Conservation (phyloP, 2,888 invertebrate species). For the Chloroclystis v-ata region DNA sequence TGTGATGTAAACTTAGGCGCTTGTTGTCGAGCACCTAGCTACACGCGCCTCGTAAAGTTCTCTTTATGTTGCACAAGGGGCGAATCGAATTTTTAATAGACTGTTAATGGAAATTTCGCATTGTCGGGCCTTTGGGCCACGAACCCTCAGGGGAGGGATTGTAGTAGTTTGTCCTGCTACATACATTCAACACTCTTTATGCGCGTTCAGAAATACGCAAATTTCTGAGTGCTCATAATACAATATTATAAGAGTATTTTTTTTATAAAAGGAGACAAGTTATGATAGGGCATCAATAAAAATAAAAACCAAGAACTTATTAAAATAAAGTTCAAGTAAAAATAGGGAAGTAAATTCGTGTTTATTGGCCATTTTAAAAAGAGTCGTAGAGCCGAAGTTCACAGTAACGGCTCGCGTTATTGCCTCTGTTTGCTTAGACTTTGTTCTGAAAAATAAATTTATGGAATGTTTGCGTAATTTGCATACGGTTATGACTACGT, state of each 20-base stretch:
- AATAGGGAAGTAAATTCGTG: constrained; percentile 36
- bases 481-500: constrained; percentile 19
- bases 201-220: no score
- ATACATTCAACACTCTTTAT: constrained; percentile 7
- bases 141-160: constrained; percentile 18
- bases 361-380: constrained; percentile 42
- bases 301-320: constrained; percentile 28
- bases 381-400: constrained; percentile 39
- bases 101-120: constrained; percentile 48
- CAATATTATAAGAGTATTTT: constrained; percentile 9
- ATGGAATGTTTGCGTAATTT: constrained; percentile 19
- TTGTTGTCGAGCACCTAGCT: constrained; percentile 37
- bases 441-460: constrained; percentile 21
- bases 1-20: constrained; percentile 46
- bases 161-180: constrained; percentile 15
- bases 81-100: constrained; percentile 57
- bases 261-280: constrained; percentile 9
- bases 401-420: constrained; percentile 34
- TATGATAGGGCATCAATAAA: constrained; percentile 31
- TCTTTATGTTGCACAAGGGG: constrained; percentile 50
- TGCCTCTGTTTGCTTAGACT: constrained; percentile 19
- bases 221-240: constrained; percentile 15
- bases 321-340: constrained; percentile 31
- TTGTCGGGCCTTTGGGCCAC: constrained; percentile 33
- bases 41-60: constrained; percentile 47